Evolutionary conservation across 2,113 vertebrate species (phyloP), one percentile per base, ranked within the genome.

Genomic region (Epinephelus lanceolatus): DNA sequence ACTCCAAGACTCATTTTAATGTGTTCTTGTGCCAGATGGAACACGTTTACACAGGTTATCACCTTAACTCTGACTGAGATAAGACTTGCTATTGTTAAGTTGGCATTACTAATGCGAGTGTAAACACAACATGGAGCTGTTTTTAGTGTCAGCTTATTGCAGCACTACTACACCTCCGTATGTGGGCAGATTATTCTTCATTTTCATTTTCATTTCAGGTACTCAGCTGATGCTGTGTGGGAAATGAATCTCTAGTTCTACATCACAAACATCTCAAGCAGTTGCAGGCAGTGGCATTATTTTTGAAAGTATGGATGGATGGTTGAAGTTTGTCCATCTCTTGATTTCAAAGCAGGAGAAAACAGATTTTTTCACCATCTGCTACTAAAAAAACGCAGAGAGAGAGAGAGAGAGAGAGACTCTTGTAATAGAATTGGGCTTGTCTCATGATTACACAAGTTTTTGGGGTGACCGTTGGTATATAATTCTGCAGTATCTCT

Each of bases 21-120:
- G 25, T 53, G 7, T 70, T 52, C 42, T 23, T 75, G 47, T 42
- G 33, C 25, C 47, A 52, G 45, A 55, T 14, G 1, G 47, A 8
- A 61, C 40, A 55, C 18, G 13, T 72, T 40, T 49, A 70, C 51
- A 65, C 17, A 75, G 12, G 61, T 73, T 49, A 76, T 63, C 33
- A 8, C n/a, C 37, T 67, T 19, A 40, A 65, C 4, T 19, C 37
- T 25, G 42, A 57, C 59, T 68, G 42, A 71, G 67, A 79, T 59
- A 65, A 49, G 30, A 76, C 13, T 65, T 73, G 23, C 21, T 63
- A 23, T 61, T 84, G 45, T 72, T 33, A 14, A 33, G 17, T 19
- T 76, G 17, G 13, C 30, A 6, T 67, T 18, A 65, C 2, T 49
- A 40, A 68, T 57, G 42, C 51, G 18, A 59, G 25, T 47, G 73